These are phyloP conservation scores for Eumaeus atala DNA, from an alignment of 1,140 invertebrate species.

Conservation along the genomic window DNA sequence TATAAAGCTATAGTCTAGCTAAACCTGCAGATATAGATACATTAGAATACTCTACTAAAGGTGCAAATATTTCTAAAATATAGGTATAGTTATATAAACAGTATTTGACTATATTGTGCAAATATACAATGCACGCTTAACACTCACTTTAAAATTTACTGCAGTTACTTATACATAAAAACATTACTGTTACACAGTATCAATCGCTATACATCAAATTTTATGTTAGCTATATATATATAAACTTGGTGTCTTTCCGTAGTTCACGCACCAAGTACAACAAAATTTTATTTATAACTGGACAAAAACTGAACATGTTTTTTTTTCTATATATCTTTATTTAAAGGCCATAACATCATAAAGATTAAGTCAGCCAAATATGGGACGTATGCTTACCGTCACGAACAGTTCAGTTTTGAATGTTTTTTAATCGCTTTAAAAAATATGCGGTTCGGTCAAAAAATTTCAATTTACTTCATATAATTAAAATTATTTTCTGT, in stretches of 20 bases:
- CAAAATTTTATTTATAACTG: constrained; percentile 12
- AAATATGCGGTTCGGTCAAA: too few relatives aligned
- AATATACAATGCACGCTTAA: constrained; percentile 68
- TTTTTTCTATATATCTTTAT: too few relatives aligned
- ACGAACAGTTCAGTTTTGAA: not conserved
- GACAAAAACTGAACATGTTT: constrained; percentile 13
- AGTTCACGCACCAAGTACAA: constrained; percentile 57
- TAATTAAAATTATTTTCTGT: too few relatives aligned
- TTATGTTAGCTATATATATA: constrained; percentile 55
- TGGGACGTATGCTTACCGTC: too few relatives aligned
- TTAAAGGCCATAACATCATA: too few relatives aligned
- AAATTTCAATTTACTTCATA: too few relatives aligned
- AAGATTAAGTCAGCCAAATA: too few relatives aligned
- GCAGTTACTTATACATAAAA: constrained; percentile 54
- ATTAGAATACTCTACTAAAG: constrained; percentile 61
- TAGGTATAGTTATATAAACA: constrained; percentile 63
- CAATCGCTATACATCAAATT: constrained; percentile 58
- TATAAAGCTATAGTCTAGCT: constrained; percentile 50
- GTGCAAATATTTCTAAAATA: constrained; percentile 74
- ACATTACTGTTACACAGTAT: constrained; percentile 67
- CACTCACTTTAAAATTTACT: constrained; percentile 48
- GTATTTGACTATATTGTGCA: constrained; percentile 59
- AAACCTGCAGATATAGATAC: constrained; percentile 58
- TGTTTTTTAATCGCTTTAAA: too few relatives aligned
- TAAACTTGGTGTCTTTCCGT: constrained; percentile 56